Evolutionary conservation across 2,797 vertebrate species (phyloP), one percentile per base, ranked within the genome.

Genomic region (Crenuchus spilurus): DNA sequence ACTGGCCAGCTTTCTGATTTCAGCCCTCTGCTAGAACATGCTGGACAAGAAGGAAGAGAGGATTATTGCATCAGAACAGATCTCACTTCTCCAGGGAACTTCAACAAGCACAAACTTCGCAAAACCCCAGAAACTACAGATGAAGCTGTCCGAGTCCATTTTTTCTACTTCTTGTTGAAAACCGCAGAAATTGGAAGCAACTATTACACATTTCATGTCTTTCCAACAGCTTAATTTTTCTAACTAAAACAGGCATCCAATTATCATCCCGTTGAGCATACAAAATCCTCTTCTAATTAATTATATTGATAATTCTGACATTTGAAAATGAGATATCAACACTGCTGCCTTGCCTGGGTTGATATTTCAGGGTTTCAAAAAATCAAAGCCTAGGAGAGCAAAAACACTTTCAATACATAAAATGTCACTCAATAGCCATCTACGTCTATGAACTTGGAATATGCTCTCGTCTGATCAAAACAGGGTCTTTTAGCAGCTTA

Each of bases 1-100:
- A 82, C 44, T 69, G 44, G 22, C 82, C 81, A 86, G 85, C 22
- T 13, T 52, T 24, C 49, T 13, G 22, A 28, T 13, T 14, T 28
- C 49, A 26, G 10, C 22, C 4, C 49, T 10, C 18, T 1, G 1
- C 2, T 3, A 22, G 20, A 49, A 1, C 33, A 13, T 24, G 33
- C 49, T 8, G 7, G 33, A 31, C 63, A 49, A 11, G 51, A 55
- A n/a, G 2, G 71, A 31, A 80, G 39, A 58, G 30, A 51, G 65
- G 68, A 30, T 64, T 58, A 31, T 58, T 60, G 31, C 54, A 35
- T 35, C 18, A 60, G 55, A 30, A 61, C 44, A 71, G 14, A 46
- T 24, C 3, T 58, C 52, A 30, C 51, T 46, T 33, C 26, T 51
- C 35, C 18, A 24, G n/a, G 31, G n/a, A 57, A n/a, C 54, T 33